A percentile compares a stretch with the other conserved stretches of the same genome.
These are phyloP conservation scores for Astreopora myriophthalma DNA, from an alignment of 64 coral and sea anemone genomes.

Conservation along the genomic window DNA sequence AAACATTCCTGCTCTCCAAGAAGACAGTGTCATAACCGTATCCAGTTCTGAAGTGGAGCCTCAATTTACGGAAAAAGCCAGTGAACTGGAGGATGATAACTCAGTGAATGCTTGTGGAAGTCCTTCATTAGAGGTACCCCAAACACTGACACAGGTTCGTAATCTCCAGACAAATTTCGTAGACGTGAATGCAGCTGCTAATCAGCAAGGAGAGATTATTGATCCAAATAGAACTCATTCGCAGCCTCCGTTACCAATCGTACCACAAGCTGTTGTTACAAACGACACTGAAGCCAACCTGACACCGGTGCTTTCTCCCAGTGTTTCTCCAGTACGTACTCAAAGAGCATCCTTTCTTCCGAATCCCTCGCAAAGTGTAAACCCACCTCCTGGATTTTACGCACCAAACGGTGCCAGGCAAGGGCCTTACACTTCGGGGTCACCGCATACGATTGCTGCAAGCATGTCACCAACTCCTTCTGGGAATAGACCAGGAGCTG, in stretches of 20 bases:
- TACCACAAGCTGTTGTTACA: background rate
- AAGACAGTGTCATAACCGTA: background rate
- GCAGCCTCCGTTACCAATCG: background rate
- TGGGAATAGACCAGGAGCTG: background rate
- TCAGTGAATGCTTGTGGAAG: background rate
- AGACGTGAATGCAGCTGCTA: background rate
- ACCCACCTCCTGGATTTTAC: conserved; percentile 12
- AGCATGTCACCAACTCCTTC: background rate
- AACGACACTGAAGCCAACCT: background rate
- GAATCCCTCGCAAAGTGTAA: background rate
- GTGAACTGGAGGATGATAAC: background rate
- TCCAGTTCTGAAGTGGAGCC: background rate
- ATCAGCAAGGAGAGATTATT: background rate
- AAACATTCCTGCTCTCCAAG: background rate
- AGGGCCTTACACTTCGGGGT: background rate
- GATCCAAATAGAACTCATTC: background rate
- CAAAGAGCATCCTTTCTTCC: background rate
- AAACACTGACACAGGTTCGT: background rate
- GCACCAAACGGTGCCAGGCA: background rate
- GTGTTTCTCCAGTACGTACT: background rate
- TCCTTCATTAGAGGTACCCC: background rate
- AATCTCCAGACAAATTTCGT: background rate
- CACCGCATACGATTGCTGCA: background rate
- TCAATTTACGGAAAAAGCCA: background rate
- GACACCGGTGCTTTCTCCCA: background rate